Conservation (phyloP, 2,888 invertebrate genomes). For the Acleris laterana region DNA sequence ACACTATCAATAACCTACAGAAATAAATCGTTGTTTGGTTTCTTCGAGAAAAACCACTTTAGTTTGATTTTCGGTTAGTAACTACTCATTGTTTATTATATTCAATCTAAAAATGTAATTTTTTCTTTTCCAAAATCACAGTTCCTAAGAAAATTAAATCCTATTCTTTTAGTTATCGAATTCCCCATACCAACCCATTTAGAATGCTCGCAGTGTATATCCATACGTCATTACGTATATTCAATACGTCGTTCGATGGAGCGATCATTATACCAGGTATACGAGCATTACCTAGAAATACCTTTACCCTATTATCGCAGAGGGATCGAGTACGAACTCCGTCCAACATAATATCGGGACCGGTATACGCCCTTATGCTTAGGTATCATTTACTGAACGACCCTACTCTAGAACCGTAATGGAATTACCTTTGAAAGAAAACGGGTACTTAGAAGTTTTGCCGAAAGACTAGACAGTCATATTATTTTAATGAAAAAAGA, state of each 20-base stretch:
- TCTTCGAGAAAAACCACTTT: too few relatives aligned
- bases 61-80: too few relatives aligned
- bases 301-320: constrained; percentile 26
- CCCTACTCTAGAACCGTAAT: constrained; percentile 10
- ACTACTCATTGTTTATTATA: too few relatives aligned
- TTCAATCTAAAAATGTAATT: too few relatives aligned
- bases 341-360: constrained; percentile 21
- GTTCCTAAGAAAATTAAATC: too few relatives aligned
- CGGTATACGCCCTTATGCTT: constrained; percentile 8
- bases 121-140: too few relatives aligned
- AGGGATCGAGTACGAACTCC: constrained; percentile 11
- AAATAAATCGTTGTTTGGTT: too few relatives aligned
- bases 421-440: constrained; percentile 14
- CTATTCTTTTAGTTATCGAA: too few relatives aligned
- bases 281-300: constrained; percentile 21
- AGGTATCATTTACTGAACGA: constrained; percentile 25
- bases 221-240: too few relatives aligned
- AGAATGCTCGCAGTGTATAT: not conserved
- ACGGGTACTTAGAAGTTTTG: not conserved
- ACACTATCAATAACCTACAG: too few relatives aligned
- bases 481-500: too few relatives aligned
- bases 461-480: not conserved
- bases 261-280: constrained; percentile 19
- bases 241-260: not conserved
- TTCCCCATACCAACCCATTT: too few relatives aligned